These are phyloP conservation scores for Lasioglossum marginatum DNA, from an alignment of 2,888 invertebrate genomes.

Conservation along the genomic window DNA sequence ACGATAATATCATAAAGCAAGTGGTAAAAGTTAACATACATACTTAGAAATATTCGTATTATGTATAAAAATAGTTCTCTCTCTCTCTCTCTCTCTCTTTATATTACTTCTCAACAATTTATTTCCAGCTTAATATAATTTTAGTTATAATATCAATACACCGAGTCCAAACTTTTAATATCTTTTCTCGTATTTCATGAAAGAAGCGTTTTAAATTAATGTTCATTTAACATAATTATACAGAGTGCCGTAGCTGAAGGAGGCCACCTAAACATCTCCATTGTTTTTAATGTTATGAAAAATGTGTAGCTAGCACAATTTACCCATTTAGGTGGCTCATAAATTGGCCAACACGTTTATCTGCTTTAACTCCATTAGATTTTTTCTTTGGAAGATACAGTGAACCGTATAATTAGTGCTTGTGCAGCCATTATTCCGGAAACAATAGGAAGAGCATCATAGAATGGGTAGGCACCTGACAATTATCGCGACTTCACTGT, in stretches of 20 bases:
- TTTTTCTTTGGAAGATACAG: neutral
- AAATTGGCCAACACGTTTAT: too few species aligned
- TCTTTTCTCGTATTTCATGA: neutral
- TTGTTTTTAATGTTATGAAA: too few species aligned
- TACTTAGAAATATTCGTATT: neutral
- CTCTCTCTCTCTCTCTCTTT: too few species aligned
- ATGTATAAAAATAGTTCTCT: neutral
- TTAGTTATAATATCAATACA: neutral
- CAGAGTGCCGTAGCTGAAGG: too few species aligned
- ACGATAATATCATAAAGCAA: neutral
- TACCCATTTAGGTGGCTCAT: too few species aligned
- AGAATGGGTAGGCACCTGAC: too few species aligned
- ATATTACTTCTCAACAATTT: neutral
- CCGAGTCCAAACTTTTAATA: neutral
- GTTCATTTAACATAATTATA: neutral
- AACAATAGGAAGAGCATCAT: too few species aligned
- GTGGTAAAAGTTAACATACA: neutral
- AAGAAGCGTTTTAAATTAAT: neutral
- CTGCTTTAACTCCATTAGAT: too few species aligned
- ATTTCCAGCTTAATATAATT: neutral
- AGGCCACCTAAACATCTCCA: neutral
- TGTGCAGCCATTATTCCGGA: too few species aligned
- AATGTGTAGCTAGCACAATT: too few species aligned
- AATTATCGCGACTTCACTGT: too few species aligned
- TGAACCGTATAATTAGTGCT: too few species aligned